Conservation (phyloP, 2,888 invertebrate genomes). For the Rhamphomyia laevipes region DNA sequence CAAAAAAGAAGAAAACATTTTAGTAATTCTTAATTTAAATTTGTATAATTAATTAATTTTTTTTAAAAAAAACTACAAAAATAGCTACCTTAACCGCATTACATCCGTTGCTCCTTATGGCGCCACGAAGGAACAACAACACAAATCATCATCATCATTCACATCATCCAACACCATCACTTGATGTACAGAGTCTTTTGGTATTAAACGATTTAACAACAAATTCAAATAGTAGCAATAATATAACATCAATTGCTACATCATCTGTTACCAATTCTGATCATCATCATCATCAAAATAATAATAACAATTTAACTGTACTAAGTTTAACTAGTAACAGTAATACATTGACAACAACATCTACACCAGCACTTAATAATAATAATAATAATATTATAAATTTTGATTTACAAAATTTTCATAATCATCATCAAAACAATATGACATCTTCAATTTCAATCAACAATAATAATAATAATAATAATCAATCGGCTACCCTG, state of each 20-base stretch:
- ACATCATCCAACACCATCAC: slow-evolving; percentile 14
- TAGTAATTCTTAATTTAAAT: too few relatives aligned
- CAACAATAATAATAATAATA: slow-evolving; percentile 10
- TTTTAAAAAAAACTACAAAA: slow-evolving; percentile 19
- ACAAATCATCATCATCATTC: slow-evolving; percentile 19
- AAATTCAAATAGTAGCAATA: slow-evolving; percentile 8
- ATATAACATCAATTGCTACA: too few relatives aligned
- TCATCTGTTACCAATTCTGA: slow-evolving; percentile 4
- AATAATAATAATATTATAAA: not conserved
- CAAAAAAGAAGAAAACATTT: too few relatives aligned
- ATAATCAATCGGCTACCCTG: slow-evolving; percentile 14
- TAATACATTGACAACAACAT: slow-evolving; percentile 3
- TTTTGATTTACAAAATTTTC: slow-evolving; percentile 1
- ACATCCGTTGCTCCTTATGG: slow-evolving; percentile 36
- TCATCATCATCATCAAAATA: slow-evolving; percentile 6
- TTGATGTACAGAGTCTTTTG: slow-evolving; percentile 35
- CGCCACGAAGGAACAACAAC: slow-evolving; percentile 42
- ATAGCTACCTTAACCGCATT: slow-evolving; percentile 22
- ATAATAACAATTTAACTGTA: slow-evolving; percentile 7
- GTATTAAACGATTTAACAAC: slow-evolving; percentile 10
- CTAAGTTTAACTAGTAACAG: not conserved
- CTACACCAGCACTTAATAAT: not conserved
- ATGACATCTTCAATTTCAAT: slow-evolving; percentile 8
- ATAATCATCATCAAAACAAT: slow-evolving; percentile 7
- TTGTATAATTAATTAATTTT: not conserved